Conservation (phyloP, 2,113 vertebrate genomes). For the Carettochelys insculpta region DNA sequence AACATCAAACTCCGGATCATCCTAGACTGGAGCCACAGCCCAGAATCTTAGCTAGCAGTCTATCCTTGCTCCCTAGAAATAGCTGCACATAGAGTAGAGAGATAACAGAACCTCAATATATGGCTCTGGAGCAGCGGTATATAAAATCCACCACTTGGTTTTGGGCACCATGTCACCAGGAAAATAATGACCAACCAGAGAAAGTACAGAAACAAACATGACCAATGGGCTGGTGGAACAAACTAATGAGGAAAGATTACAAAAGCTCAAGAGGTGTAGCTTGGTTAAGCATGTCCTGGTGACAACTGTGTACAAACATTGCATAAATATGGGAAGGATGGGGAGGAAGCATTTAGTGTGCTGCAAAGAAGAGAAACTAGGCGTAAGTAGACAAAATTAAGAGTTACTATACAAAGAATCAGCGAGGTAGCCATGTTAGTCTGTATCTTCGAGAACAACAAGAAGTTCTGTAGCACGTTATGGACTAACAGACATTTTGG, state of each 20-base stretch:
- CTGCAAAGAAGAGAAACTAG: not conserved
- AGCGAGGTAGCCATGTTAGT: too few species aligned
- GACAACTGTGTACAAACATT: not conserved
- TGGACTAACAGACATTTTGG: too few species aligned
- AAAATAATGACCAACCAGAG: not conserved
- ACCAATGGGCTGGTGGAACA: not conserved
- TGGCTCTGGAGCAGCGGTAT: not conserved
- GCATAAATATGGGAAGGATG: not conserved
- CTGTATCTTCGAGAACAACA: too few species aligned
- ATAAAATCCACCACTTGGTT: not conserved
- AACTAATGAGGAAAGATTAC: not conserved
- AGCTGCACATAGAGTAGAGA: not conserved
- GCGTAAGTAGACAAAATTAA: conserved; percentile 9
- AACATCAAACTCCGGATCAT: not conserved
- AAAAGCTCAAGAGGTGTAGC: not conserved
- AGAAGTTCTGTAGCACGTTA: too few species aligned
- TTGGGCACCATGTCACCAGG: not conserved
- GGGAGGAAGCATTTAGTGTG: not conserved
- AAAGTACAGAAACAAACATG: not conserved
- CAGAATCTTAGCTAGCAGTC: not conserved
- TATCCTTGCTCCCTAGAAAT: not conserved
- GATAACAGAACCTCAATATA: not conserved
- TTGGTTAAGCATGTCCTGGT: not conserved
- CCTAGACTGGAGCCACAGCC: not conserved
- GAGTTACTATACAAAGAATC: not conserved